Percentiles rank a stretch among this genome's conserved stretches.
Conservation (phyloP, 2,888 invertebrate genomes). For the Scrobipalpa costella region DNA sequence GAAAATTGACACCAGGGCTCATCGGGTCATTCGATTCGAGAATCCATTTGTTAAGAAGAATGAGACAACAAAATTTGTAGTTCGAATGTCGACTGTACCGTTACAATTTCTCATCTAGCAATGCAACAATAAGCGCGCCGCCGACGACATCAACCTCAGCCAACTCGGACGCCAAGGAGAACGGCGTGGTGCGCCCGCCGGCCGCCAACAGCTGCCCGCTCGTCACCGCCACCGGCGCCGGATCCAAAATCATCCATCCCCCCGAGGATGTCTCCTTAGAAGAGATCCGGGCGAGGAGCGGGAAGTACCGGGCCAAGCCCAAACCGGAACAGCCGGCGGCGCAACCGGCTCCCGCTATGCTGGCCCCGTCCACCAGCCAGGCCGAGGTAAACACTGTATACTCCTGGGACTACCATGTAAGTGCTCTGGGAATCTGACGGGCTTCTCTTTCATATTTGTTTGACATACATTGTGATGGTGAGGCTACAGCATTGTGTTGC, state of each 20-base stretch:
- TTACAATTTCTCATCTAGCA: constrained; percentile 59
- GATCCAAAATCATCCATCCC: constrained; percentile 95
- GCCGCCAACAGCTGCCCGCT: constrained; percentile 72
- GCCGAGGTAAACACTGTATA: constrained; percentile 58
- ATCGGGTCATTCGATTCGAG: too few species aligned
- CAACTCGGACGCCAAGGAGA: constrained; percentile 63
- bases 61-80: too few species aligned
- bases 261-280: constrained; percentile 95
- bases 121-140: constrained; percentile 89
- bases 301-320: constrained; percentile 82
- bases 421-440: constrained; percentile 18
- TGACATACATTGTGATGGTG: constrained; percentile 23
- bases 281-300: constrained; percentile 87
- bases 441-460: constrained; percentile 30
- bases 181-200: constrained; percentile 69
- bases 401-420: constrained; percentile 27
- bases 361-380: constrained; percentile 66
- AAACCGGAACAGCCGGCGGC: constrained; percentile 56
- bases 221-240: constrained; percentile 90
- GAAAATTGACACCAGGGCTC: too few species aligned
- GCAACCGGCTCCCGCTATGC: constrained; percentile 45
- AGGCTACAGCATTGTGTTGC: background rate
- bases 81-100: too few species aligned
- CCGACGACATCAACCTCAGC: constrained; percentile 77
- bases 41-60: too few species aligned